phyloP scores from a whole-genome alignment of 2,888 invertebrate species.

The Erebia palarica region DNA sequence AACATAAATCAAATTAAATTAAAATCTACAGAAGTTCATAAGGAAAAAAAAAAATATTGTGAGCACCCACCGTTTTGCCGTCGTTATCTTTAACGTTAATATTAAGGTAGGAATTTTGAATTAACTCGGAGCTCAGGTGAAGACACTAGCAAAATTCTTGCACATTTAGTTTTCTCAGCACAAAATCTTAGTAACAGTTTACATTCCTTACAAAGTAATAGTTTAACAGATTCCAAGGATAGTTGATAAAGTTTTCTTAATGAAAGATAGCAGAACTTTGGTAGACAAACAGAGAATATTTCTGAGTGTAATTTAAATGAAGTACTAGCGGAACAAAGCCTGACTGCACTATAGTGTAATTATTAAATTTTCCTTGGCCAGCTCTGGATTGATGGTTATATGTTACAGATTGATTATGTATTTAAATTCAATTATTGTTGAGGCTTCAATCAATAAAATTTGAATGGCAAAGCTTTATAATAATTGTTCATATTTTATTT shows the following conservation, averaged over 20 bases:
- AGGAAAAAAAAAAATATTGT: not conserved
- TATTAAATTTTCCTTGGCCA: no score
- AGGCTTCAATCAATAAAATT: no score
- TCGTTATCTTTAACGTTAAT: not conserved
- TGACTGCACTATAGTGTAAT: no score
- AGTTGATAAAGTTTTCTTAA: conserved; percentile 18
- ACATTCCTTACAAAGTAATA: conserved; percentile 12
- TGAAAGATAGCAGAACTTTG: not conserved
- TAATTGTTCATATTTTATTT: not conserved
- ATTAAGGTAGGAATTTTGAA: not conserved
- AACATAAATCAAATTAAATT: not conserved
- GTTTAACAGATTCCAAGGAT: conserved; percentile 6
- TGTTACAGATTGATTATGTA: no score
- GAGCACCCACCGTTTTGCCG: not conserved
- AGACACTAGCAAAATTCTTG: not conserved
- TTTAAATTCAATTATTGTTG: no score
- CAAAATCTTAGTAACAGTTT: conserved; percentile 8
- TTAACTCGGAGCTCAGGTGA: not conserved
- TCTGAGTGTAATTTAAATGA: conserved; percentile 3
- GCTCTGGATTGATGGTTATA: no score
- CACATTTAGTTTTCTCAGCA: conserved; percentile 8
- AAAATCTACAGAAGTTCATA: not conserved
- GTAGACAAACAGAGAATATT: not conserved
- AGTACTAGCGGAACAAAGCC: not conserved
- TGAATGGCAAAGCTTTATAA: no score